Conservation (phyloP, 2,797 vertebrate genomes). For the Spheniscus humboldti region DNA sequence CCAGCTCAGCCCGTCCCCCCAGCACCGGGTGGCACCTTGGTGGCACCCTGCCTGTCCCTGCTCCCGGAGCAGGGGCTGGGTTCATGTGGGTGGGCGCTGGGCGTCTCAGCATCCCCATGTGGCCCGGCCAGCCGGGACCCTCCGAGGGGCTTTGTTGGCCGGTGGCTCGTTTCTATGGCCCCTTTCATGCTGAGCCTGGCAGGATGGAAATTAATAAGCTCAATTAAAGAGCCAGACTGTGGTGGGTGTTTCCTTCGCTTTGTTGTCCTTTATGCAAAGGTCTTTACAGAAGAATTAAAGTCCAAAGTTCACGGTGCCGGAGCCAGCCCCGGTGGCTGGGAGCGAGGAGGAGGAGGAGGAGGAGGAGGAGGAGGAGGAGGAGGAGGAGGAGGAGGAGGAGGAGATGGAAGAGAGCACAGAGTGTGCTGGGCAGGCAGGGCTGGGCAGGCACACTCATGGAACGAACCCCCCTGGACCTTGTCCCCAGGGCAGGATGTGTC, state of each 20-base stretch:
- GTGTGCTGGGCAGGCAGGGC: not conserved
- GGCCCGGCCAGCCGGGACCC: not conserved
- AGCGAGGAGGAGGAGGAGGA: not conserved
- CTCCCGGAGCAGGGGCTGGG: not conserved
- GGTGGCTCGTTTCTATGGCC: not conserved
- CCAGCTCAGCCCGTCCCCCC: not conserved
- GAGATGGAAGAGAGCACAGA: not conserved
- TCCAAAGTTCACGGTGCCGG: not conserved
- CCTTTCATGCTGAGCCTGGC: not conserved
- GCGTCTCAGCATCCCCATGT: not conserved
- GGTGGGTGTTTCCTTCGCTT: not conserved
- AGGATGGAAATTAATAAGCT: not conserved
- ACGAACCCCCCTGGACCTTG: accelerated
- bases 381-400: not conserved
- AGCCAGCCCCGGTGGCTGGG: not conserved
- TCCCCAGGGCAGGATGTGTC: not conserved
- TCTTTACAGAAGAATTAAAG: not conserved
- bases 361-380: not conserved
- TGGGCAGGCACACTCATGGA: not conserved
- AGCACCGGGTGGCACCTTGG: not conserved
- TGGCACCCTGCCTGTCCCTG: not conserved
- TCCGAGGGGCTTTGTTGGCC: not conserved
- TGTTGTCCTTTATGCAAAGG: not conserved
- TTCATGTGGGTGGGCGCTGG: not conserved
- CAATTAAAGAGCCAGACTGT: not conserved